Evolutionary conservation across 2,888 invertebrate species (phyloP).

Genomic region (Julus scandinavius): DNA sequence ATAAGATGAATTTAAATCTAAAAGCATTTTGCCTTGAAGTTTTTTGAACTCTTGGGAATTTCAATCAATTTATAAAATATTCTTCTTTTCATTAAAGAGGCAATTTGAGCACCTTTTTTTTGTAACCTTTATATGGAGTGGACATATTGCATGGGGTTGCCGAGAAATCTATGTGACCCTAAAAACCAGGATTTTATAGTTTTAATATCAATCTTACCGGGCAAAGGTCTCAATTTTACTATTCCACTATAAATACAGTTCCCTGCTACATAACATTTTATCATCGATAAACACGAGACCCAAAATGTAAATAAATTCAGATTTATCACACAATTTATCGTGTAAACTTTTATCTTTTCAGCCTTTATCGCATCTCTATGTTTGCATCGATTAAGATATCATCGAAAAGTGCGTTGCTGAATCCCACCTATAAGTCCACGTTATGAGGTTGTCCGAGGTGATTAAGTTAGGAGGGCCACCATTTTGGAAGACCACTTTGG

Average conservation of each 20-base stretch:
- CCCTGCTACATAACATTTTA: neutral
- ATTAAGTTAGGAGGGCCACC: neutral
- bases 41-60: too few species aligned
- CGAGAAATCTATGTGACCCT: too few species aligned
- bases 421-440: slow-evolving; percentile 17
- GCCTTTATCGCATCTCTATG: neutral
- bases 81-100: too few species aligned
- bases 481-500: neutral
- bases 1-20: too few species aligned
- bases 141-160: too few species aligned
- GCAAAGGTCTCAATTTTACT: neutral
- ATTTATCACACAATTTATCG: neutral
- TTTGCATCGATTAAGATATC: neutral
- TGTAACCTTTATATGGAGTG: too few species aligned
- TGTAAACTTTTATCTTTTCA: neutral
- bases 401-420: neutral
- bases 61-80: too few species aligned
- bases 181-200: too few species aligned
- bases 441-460: neutral
- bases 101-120: too few species aligned
- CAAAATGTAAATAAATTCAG: slow-evolving; percentile 12
- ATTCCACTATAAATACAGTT: neutral
- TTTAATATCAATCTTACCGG: too few species aligned
- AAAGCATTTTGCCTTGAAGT: too few species aligned
- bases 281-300: neutral